Conservation (phyloP, 92 coral and sea anemone genomes). For the Chrysogorgia sp. region DNA sequence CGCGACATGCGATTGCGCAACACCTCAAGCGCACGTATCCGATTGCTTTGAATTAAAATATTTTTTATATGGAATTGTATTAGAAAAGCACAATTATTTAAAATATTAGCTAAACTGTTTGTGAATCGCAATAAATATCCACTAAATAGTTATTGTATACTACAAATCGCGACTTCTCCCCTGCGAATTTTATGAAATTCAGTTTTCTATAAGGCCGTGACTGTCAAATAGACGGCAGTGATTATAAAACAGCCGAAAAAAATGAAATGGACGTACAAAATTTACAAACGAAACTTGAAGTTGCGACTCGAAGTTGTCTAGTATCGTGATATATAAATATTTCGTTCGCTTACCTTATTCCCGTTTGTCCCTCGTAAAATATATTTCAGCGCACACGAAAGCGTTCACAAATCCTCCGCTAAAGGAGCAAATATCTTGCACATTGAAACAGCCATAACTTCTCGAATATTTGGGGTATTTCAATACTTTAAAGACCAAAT, state of each 20-base stretch:
- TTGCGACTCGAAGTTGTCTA: conserved; percentile 14
- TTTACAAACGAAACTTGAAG: conserved; percentile 13
- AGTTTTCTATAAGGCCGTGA: conserved; percentile 17
- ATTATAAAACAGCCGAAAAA: conserved; percentile 18
- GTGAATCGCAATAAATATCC: conserved; percentile 21
- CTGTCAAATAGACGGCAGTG: conserved; percentile 24
- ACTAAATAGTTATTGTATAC: conserved; percentile 1
- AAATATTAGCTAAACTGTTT: conserved; percentile 21
- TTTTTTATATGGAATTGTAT: not conserved
- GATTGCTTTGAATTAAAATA: not conserved
- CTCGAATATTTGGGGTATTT: conserved; percentile 24
- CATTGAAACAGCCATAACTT: conserved; percentile 22
- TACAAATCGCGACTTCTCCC: conserved; percentile 7
- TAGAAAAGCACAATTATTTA: conserved; percentile 5
- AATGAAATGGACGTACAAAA: not conserved
- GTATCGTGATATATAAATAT: conserved; percentile 7
- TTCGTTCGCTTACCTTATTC: conserved; percentile 19
- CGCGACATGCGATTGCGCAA: conserved; percentile 3
- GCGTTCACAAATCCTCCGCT: conserved; percentile 24
- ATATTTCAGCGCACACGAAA: conserved; percentile 1
- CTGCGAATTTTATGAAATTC: conserved; percentile 20
- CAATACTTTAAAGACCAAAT: conserved; percentile 27
- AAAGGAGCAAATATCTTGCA: conserved; percentile 2
- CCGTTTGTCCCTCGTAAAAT: conserved; percentile 13
- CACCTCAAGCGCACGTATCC: not conserved